Percentiles rank a stretch among this genome's conserved stretches.
These are phyloP conservation scores for Meghimatium bilineatum DNA, from an alignment of 2,888 invertebrate species.

Conservation along the genomic window DNA sequence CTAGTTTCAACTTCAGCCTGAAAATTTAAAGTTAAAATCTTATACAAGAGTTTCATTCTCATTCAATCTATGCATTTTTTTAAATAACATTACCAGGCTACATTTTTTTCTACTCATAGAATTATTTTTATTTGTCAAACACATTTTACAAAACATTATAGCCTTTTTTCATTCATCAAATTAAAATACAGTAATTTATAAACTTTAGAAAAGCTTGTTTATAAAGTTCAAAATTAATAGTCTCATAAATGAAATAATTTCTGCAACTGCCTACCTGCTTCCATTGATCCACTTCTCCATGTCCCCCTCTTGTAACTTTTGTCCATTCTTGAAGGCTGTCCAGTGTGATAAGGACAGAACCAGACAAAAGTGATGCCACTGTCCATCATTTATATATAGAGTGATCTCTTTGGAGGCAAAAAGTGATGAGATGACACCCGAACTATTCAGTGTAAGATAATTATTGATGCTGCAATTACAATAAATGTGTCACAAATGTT, in stretches of 20 bases:
- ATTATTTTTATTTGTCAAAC: not conserved
- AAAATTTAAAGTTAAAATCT: not conserved
- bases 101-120: not conserved
- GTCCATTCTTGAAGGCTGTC: slow-evolving; percentile 61
- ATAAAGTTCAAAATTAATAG: not conserved
- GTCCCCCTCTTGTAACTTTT: not conserved
- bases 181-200: not conserved
- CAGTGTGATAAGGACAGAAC: slow-evolving; percentile 57
- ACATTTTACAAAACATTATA: not conserved
- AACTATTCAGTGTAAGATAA: slow-evolving; percentile 1
- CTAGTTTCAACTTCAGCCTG: slow-evolving; percentile 48
- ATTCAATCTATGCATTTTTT: not conserved
- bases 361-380: slow-evolving; percentile 68
- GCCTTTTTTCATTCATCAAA: not conserved
- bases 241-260: not conserved
- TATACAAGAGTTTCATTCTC: not conserved
- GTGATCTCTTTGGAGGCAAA: not conserved
- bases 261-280: slow-evolving; percentile 4
- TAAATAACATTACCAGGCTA: not conserved
- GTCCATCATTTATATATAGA: slow-evolving; percentile 49
- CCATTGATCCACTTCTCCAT: slow-evolving; percentile 32
- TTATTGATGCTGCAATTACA: not conserved
- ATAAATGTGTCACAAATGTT: no score
- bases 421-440: not conserved
- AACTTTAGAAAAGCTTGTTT: not conserved